These are phyloP conservation scores for Nannoperca obscura DNA, from an alignment of 2,797 vertebrate species.

Conservation along the genomic window DNA sequence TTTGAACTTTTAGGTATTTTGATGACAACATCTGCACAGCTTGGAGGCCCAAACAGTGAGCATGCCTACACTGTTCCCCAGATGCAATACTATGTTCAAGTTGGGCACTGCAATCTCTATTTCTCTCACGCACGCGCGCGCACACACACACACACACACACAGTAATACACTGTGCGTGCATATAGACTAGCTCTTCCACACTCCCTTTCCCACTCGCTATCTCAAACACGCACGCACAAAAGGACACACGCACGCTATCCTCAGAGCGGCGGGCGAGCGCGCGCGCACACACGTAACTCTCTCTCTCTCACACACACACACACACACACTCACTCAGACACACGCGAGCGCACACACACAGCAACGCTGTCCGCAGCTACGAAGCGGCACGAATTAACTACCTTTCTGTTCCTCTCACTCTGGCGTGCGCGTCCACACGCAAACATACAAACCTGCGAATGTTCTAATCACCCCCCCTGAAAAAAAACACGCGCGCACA, in stretches of 20 bases:
- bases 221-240: slow-evolving; percentile 36
- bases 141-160: slow-evolving; percentile 24
- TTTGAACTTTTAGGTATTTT: slow-evolving; percentile 35
- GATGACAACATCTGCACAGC: slow-evolving; percentile 30
- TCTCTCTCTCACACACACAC: background rate
- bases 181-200: slow-evolving; percentile 13
- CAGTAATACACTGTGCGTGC: slow-evolving; percentile 22
- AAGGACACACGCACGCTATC: slow-evolving; percentile 33
- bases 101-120: slow-evolving; percentile 52
- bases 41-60: slow-evolving; percentile 30
- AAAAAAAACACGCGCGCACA: slow-evolving; percentile 14
- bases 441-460: slow-evolving; percentile 42
- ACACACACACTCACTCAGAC: background rate
- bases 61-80: slow-evolving; percentile 48
- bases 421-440: slow-evolving; percentile 35
- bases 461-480: background rate
- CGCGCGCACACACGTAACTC: slow-evolving; percentile 15
- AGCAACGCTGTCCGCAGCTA: slow-evolving; percentile 33
- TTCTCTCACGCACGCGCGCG: background rate
- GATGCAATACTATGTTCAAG: slow-evolving; percentile 58
- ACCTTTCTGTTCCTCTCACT: slow-evolving; percentile 29
- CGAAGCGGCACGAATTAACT: slow-evolving; percentile 41
- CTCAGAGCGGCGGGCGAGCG: slow-evolving; percentile 4
- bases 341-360: background rate
- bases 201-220: slow-evolving; percentile 14